Percentiles rank a stretch among this genome's conserved stretches.
phyloP scores from a whole-genome alignment of 2,888 invertebrate genomes.

The Villa cingulata region DNA sequence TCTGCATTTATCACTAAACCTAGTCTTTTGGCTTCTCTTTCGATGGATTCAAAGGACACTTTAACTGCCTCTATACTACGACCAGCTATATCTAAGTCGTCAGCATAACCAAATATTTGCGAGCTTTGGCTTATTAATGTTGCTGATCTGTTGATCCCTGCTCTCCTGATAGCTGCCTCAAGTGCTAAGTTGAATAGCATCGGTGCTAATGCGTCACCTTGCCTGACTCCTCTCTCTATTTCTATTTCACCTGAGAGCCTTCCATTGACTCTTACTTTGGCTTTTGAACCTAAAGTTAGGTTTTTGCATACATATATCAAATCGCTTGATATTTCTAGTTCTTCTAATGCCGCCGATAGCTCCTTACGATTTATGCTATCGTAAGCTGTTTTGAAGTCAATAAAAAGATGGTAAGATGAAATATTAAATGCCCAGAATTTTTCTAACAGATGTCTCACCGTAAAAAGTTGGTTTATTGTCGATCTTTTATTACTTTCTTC shows the following conservation, averaged over 20 bases:
- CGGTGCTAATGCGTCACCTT: neutral
- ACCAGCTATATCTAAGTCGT: slow-evolving; percentile 1
- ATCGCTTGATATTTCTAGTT: neutral
- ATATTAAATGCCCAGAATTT: slow-evolving; percentile 1
- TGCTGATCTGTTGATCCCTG: neutral
- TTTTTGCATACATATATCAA: neutral
- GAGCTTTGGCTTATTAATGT: neutral
- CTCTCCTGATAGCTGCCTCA: neutral
- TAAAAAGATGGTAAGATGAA: neutral
- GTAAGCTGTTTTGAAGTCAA: neutral
- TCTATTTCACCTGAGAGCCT: neutral
- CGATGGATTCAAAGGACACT: neutral
- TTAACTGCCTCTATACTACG: neutral
- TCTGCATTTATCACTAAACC: neutral
- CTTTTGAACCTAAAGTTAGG: neutral
- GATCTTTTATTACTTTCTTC: neutral
- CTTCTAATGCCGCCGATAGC: neutral
- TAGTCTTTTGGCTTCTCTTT: neutral
- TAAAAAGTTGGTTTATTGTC: neutral
- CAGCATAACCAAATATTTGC: slow-evolving; percentile 1
- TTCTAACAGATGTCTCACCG: neutral
- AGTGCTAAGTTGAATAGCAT: slow-evolving; percentile 2
- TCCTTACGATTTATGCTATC: neutral
- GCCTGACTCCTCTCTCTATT: neutral
- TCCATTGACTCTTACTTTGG: neutral